Evolutionary conservation across 1,140 invertebrate species (phyloP), one percentile per base, ranked within the genome.

Genomic region (Ditylenchus dipsaci): DNA sequence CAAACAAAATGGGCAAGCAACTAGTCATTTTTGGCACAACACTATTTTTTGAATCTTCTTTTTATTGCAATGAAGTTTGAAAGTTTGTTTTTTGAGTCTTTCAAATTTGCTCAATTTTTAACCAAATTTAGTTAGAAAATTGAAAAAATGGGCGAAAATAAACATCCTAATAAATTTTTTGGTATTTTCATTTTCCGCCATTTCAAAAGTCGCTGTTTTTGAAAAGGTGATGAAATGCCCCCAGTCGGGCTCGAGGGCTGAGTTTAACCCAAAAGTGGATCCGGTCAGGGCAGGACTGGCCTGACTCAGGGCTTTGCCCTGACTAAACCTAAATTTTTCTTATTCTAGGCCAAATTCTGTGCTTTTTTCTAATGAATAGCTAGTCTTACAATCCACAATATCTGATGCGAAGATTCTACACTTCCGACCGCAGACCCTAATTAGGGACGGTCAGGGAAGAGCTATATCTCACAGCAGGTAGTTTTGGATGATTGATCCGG

Each of bases 381-480:
- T 38, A 38, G 33, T 38, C 11, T 38, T 38, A 11, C 3, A 38
- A 3, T 38, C 33, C 3, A 38, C 3, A 38, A 38, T 5, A 38
- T 5, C 11, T 38, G 33, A 38, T 38, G 33, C 33, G 33, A 38
- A 3, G 33, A 38, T 38, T 5, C 33, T 38, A 38, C 33, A 38
- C 61, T 30, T 21, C 23, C 49, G 38, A 65, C 17, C 67, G 23
- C 0, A 61, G 30, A 17, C 67, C 67, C 5, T 30, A 26, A 29
- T 62, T 23, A 53, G 62, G 67, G 47, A 30, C 27, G 47, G 29
- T 19, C 33, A 43, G 30, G 45, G 27, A 9, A 26, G 67, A 30
- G 60, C 42, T 15, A 42, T 68, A 30, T 68, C 67, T 42, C 67
- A 68, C 15, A 68, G 33, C 61, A 68, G 67, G 67, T 68, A 5